Evolutionary conservation across 1,140 invertebrate genomes (phyloP), one percentile per base, ranked within the genome.

Genomic region (Drosophila auraria): DNA sequence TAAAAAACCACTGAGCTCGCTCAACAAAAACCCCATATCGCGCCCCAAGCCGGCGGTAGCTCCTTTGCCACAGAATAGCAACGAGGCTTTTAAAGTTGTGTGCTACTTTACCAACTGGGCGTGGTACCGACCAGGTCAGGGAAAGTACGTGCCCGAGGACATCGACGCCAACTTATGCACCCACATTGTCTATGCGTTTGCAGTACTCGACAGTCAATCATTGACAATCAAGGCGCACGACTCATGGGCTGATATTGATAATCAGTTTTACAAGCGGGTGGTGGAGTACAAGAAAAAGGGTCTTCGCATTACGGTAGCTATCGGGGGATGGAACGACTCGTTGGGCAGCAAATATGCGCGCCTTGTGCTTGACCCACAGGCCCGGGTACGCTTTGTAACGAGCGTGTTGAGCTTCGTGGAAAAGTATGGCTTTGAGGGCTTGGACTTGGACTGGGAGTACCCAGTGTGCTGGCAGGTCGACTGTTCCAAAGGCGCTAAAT

Each of bases 361-460:
- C 64, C 92, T 97, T 11, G 97, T 97, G 1, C 97, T 97, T 78
- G 96, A 95, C 92, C 95, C 96, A 3, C 83, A 94, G 5, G 95
- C 96, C 1, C 94, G 97, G 40, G 93, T 92, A 0, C 95, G 95
- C 40, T 98, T 98, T 79, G 95, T 97, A 1, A 93, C 94, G 4
- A 96, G 97, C 80, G 95, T 95, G 0, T 77, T 98, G 0, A 93
- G 95, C 54, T 97, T 98, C 80, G 91, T 98, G 27, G 94, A 97
- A 49, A 96, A 97, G 86, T 96, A 97, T 79, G 95, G 95, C 27
- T 98, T 98, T 80, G 97, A 98, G 91, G 97, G 97, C 5, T 93
- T 98, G 2, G 97, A 98, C 93, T 93, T 98, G 17, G 97, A 98
- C 91, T 98, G 97, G 97, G 97, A 98, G 80, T 96, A 96, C 93